Conservation (phyloP, 2,113 vertebrate genomes). For the Phodopus roborovskii region DNA sequence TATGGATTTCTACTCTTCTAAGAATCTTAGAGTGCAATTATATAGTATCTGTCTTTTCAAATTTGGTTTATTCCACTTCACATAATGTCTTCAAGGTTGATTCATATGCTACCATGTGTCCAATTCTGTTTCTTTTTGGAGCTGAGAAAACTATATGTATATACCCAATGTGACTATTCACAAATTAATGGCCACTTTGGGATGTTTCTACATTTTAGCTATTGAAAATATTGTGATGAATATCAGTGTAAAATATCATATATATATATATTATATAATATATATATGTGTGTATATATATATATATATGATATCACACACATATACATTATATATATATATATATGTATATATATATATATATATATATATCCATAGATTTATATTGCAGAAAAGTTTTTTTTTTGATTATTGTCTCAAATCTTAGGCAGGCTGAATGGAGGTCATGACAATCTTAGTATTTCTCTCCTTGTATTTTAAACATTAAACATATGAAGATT, state of each 20-base stretch:
- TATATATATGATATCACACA: too few species aligned
- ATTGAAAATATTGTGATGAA: neutral
- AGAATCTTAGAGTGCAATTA: neutral
- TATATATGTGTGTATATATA: too few species aligned
- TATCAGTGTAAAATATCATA: neutral
- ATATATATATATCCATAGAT: neutral
- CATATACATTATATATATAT: too few species aligned
- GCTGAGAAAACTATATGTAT: neutral
- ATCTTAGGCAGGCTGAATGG: neutral
- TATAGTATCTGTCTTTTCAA: neutral
- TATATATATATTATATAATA: neutral
- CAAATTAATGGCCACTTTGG: neutral
- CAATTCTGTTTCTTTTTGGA: constrained; percentile 35
- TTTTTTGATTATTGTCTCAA: constrained; percentile 19
- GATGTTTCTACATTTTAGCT: constrained; percentile 25
- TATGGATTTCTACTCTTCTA: constrained; percentile 40
- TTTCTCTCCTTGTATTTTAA: neutral
- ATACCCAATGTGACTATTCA: neutral
- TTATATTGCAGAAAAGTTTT: neutral
- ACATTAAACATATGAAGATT: neutral
- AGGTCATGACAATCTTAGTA: neutral
- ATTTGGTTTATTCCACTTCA: constrained; percentile 18
- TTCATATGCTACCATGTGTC: neutral
- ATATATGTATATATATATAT: too few species aligned
- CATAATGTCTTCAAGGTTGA: neutral